A percentile compares a stretch with the other conserved stretches of the same genome.
These are phyloP conservation scores for Chelonia mydas DNA, from an alignment of 2,797 vertebrate genomes.

Conservation along the genomic window DNA sequence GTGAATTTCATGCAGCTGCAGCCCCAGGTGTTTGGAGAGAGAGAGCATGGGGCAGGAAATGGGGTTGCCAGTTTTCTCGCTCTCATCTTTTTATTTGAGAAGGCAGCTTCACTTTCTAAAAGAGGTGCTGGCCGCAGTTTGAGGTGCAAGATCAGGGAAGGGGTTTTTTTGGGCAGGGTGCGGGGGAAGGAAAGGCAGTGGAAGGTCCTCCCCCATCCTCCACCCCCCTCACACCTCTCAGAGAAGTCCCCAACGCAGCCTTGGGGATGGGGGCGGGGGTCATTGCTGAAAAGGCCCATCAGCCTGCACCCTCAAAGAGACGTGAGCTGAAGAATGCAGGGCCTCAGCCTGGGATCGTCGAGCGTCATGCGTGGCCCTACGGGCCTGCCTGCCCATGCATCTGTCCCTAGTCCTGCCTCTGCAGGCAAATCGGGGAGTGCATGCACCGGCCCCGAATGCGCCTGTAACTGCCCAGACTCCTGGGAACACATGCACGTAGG, in stretches of 20 bases:
- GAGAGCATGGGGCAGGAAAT: constrained; percentile 72
- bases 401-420: too few relatives aligned
- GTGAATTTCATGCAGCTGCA: constrained; percentile 63
- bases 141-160: background rate
- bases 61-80: constrained; percentile 61
- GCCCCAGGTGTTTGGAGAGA: constrained; percentile 67
- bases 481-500: background rate
- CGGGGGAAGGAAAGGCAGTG: background rate
- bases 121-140: background rate
- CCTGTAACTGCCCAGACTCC: background rate
- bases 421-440: too few relatives aligned
- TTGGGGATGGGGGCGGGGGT: background rate
- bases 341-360: accelerated
- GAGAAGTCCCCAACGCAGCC: background rate
- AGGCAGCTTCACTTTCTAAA: constrained; percentile 78
- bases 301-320: too few relatives aligned
- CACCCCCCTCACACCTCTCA: background rate
- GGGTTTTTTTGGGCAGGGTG: background rate
- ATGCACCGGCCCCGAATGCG: too few relatives aligned
- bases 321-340: accelerated
- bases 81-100: constrained; percentile 75
- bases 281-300: background rate
- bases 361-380: accelerated
- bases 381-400: accelerated
- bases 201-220: background rate